Percentiles rank a stretch among this genome's conserved stretches.
Evolutionary conservation across 2,888 invertebrate species (phyloP).

Genomic region (Drosophila limbata): DNA sequence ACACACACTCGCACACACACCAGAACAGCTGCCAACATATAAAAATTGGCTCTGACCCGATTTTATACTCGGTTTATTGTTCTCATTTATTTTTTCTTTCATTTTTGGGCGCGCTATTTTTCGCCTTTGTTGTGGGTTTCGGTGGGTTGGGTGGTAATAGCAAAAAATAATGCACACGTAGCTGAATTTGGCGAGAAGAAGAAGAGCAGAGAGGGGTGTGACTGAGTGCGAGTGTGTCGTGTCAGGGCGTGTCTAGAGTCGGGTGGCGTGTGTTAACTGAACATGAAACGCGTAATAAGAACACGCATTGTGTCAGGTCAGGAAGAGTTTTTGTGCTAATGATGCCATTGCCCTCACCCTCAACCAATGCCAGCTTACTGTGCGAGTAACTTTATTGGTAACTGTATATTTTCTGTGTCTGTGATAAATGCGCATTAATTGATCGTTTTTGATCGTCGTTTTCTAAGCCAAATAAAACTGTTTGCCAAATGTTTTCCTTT

Average conservation of each 20-base stretch:
- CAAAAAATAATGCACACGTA: constrained; percentile 28
- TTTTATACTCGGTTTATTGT: constrained; percentile 69
- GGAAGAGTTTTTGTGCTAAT: constrained; percentile 13
- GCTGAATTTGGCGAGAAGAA: constrained; percentile 16
- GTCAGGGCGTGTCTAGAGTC: constrained; percentile 38
- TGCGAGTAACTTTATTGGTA: not conserved
- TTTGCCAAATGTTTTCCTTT: constrained; percentile 36
- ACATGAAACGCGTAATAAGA: constrained; percentile 14
- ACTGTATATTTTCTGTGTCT: not conserved
- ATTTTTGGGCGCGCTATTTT: constrained; percentile 31
- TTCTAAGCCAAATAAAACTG: constrained; percentile 33
- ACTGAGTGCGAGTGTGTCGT: constrained; percentile 21
- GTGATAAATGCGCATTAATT: constrained; percentile 6
- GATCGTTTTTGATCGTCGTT: constrained; percentile 1
- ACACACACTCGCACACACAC: constrained; percentile 24
- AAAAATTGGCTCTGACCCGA: constrained; percentile 78
- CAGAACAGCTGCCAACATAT: constrained; percentile 59
- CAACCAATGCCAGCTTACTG: not conserved
- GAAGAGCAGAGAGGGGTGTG: constrained; percentile 16
- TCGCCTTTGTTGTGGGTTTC: constrained; percentile 38
- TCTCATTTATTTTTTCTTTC: constrained; percentile 19
- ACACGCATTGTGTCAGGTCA: constrained; percentile 45
- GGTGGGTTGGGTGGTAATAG: constrained; percentile 37
- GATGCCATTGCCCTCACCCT: constrained; percentile 14
- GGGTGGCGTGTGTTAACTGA: constrained; percentile 10